Conservation (phyloP, 2,113 vertebrate genomes). For the Tetraodon nigroviridis region DNA sequence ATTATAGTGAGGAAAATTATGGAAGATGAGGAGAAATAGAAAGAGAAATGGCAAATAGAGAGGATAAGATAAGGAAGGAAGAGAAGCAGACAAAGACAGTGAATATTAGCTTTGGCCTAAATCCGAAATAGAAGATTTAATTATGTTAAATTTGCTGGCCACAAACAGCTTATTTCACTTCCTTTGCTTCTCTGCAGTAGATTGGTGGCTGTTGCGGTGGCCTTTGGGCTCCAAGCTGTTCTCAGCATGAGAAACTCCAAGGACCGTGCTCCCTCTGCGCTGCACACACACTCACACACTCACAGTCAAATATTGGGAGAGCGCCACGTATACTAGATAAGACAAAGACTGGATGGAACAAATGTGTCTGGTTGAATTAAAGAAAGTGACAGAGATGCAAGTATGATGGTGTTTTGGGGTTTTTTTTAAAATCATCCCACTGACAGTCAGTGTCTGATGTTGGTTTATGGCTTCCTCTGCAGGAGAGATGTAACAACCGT, state of each 20-base stretch:
- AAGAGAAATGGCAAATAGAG: background rate
- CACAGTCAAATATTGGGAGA: conserved; percentile 15
- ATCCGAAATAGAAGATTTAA: background rate
- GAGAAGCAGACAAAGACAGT: background rate
- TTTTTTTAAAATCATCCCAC: background rate
- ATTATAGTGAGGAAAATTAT: conserved; percentile 40
- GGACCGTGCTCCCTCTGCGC: conserved; percentile 48
- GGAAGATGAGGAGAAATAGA: conserved; percentile 1
- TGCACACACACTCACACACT: conserved; percentile 6
- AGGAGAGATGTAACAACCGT: conserved; percentile 72
- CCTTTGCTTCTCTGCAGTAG: conserved; percentile 24
- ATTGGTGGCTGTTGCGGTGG: conserved; percentile 51
- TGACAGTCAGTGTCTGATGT: conserved; percentile 55
- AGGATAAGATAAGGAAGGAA: background rate
- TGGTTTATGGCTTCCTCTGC: conserved; percentile 44
- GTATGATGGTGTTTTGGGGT: background rate
- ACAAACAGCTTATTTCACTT: conserved; percentile 27
- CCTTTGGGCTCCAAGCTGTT: conserved; percentile 63
- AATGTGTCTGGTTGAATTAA: background rate
- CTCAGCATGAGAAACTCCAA: conserved; percentile 60
- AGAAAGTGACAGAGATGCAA: background rate
- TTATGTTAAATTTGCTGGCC: conserved; percentile 14
- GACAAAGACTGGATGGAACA: conserved; percentile 9
- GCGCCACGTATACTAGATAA: conserved; percentile 5
- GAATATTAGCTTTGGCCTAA: too few species aligned